Percentiles rank a stretch among this genome's conserved stretches.
Conservation (phyloP, 92 coral and sea anemone species). For the Diadumene lineata region DNA sequence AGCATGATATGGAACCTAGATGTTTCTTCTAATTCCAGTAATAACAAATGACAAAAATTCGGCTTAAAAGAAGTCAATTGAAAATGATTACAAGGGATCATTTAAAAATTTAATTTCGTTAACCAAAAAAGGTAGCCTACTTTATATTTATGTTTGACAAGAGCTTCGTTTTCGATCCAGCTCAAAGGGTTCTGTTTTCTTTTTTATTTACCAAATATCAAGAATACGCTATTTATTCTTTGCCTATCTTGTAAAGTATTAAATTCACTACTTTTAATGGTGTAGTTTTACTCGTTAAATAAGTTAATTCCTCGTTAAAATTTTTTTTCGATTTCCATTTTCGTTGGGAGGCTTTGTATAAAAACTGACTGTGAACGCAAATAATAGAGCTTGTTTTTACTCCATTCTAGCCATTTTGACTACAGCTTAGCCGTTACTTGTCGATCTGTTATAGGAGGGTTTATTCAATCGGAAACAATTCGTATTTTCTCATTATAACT, state of each 20-base stretch:
- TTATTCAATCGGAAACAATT: constrained; percentile 1
- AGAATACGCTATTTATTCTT: background rate
- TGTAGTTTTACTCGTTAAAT: background rate
- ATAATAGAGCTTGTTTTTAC: background rate
- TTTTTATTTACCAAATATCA: background rate
- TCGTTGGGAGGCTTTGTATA: background rate
- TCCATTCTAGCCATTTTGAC: constrained; percentile 4
- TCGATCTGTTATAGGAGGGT: background rate
- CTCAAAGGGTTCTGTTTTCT: too few species aligned
- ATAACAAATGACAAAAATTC: too few species aligned
- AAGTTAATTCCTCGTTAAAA: background rate
- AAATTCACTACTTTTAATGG: background rate
- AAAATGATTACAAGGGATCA: too few species aligned
- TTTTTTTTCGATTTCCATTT: background rate
- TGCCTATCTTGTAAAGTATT: background rate
- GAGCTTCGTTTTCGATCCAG: too few species aligned
- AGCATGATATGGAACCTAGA: background rate
- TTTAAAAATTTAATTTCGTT: too few species aligned
- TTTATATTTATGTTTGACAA: too few species aligned
- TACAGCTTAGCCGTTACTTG: background rate
- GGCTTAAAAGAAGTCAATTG: too few species aligned
- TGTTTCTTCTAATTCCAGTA: background rate
- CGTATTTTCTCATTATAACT: background rate
- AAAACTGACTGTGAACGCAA: background rate
- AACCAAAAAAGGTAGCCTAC: too few species aligned